These are phyloP conservation scores for Notarius lentiginosus DNA, from an alignment of 2,113 vertebrate species.

Conservation along the genomic window DNA sequence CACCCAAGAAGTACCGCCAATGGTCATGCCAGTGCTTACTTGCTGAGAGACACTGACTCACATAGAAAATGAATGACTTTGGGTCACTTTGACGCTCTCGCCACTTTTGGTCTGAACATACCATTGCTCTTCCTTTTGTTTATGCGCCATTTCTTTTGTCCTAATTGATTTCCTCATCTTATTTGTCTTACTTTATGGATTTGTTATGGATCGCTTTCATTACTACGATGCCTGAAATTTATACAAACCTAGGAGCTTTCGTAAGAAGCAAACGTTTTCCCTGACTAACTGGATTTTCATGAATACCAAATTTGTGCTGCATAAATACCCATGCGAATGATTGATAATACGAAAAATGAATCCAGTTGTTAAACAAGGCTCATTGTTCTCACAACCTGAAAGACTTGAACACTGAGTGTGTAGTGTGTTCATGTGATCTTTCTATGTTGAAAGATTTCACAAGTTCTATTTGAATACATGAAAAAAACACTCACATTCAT, in stretches of 20 bases:
- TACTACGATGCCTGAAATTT: not conserved
- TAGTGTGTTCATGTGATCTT: not conserved
- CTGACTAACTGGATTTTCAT: not conserved
- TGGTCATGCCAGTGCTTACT: too few relatives aligned
- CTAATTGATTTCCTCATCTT: not conserved
- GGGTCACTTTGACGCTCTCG: too few relatives aligned
- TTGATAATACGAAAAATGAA: not conserved
- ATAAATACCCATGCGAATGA: not conserved
- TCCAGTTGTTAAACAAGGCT: constrained; percentile 13
- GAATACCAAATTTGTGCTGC: not conserved
- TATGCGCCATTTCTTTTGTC: not conserved
- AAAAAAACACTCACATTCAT: not conserved
- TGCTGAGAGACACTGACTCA: too few relatives aligned
- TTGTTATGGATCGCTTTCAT: not conserved
- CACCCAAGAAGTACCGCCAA: too few relatives aligned
- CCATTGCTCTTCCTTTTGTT: not conserved
- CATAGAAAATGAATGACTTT: too few relatives aligned
- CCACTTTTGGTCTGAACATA: too few relatives aligned
- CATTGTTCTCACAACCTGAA: not conserved
- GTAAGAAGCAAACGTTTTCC: not conserved
- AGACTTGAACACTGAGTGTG: not conserved
- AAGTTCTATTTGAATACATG: not conserved
- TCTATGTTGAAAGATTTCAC: constrained; percentile 5
- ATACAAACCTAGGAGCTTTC: not conserved
- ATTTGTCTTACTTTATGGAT: not conserved